Evolutionary conservation across 2,797 vertebrate genomes (phyloP), one percentile per base, ranked within the genome.

Genomic region (Gobionotothen gibberifrons): DNA sequence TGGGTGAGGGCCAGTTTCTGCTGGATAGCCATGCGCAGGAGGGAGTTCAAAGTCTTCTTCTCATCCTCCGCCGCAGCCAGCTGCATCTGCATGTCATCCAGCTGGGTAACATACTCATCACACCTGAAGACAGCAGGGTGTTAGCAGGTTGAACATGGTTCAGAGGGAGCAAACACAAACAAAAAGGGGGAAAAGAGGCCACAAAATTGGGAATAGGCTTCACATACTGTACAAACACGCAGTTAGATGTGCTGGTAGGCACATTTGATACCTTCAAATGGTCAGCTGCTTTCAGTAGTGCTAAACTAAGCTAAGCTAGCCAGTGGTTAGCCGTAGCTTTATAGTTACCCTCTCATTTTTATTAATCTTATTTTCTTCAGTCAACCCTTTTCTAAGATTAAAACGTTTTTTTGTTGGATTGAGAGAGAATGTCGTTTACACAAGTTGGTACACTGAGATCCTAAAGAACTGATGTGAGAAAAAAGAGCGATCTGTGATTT

Each of bases 81-180:
- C 90, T 99, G 98, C 87, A 97, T 93, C 94, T 99, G 98, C 98
- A 99, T 99, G 85, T 99, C 97, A 61, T 99, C 98, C 93, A 99
- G 84, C 89, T 99, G 98, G 0, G 95, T 98, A 77, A 98, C 91
- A 0, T 99, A 99, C 84, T 99, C 98, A 74, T 99, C 98, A 83
- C 97, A 93, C 82, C 91, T 93, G 68, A n/a, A 11, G 43, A 60
- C 15, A 46, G 46, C 15, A 17, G 40, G n/a, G 14, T 16, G 55
- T 36, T 5, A 72, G 11, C 8, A 19, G 17, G 19, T 29, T 16
- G 1, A 26, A 60, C 5, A 59, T 5, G 5, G n/a, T n/a, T 17
- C 8, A 15, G 39, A 48, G 3, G 7, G n/a, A 15, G 12, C 42
- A 29, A 12, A 16, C 42, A 22, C 4, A 17, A 56, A 47, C 26